Base-by-base conservation (phyloP, 2,888 invertebrate species). In the Morinoia aosen region DNA sequence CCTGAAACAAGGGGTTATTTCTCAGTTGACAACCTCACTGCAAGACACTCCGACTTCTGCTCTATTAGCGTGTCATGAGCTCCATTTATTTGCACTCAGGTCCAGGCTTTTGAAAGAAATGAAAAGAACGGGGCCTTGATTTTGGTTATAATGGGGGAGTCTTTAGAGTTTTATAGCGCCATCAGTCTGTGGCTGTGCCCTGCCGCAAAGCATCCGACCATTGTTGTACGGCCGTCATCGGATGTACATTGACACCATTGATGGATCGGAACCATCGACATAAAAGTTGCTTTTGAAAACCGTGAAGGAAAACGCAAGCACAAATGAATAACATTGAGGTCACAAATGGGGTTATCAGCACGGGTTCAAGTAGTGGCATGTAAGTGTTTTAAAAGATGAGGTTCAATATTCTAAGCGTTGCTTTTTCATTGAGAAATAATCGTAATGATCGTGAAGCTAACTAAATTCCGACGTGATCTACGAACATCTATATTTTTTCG, bases 11-110 rank as follows among this genome's bases (percentile, higher is more conserved):
- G 76, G 76, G 33, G 25, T 76, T 33, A 76, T 76, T 76, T 76
- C 10, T 76, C 76, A 25, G 76, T 76, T 33, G 76, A 76, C 76
- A 76, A 76, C 33, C 76, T 33, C 76, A 33, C 76, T 76, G 8
- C 76, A 33, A 76, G 76, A 76, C 76, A 76, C 76, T 76, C 76
- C 76, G 76, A 76, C 25, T 76, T 76, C 25, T 76, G 76, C 25
- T 76, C 76, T 76, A 76, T 76, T 76, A 76, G 76, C 76, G 76
- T 76, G 76, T 76, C 76, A 76, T 76, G 76, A 76, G 76, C 76
- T 76, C 25, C 76, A 76, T 76, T 76, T 76, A 76, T 76, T 76
- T 76, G 76, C 2, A 33, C 76, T 76, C 25, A 33, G 76, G 0
- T 25, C 25, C 25, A 76, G 76, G 76, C 25, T 10, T 33, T 76